phyloP scores from a whole-genome alignment of 23 tunicate genomes.

The Ascidia mentula region DNA sequence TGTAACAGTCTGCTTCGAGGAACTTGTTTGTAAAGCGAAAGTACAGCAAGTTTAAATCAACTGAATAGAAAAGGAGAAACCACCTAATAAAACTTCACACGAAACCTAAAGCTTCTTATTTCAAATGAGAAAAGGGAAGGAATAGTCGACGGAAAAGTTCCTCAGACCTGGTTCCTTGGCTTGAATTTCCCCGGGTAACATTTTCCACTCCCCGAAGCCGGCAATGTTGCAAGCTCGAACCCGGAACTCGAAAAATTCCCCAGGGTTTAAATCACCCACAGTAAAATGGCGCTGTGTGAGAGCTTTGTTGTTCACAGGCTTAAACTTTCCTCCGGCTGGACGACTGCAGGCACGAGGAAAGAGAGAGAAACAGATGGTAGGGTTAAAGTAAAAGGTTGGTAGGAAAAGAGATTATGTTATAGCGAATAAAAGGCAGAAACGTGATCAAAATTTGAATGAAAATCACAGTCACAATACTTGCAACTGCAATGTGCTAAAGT shows the following conservation, averaged over 20 bases:
- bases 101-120: too few relatives aligned
- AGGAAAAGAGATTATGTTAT: not conserved
- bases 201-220: slow-evolving; percentile 92
- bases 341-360: slow-evolving; percentile 32
- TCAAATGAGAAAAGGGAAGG: too few relatives aligned
- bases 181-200: slow-evolving; percentile 63
- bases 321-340: slow-evolving; percentile 75
- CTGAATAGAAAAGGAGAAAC: not conserved
- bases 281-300: slow-evolving; percentile 84
- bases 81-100: too few relatives aligned
- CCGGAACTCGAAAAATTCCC: slow-evolving; percentile 65
- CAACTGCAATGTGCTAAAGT: too few relatives aligned
- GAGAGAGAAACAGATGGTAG: too few relatives aligned
- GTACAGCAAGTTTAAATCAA: not conserved
- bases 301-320: slow-evolving; percentile 94
- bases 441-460: too few relatives aligned
- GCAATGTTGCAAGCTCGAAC: slow-evolving; percentile 86
- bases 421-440: not conserved
- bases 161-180: slow-evolving; percentile 74
- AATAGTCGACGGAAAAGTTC: not conserved
- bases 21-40: too few relatives aligned
- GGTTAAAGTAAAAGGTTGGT: not conserved
- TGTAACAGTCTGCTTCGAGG: too few relatives aligned
- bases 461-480: too few relatives aligned
- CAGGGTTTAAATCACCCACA: slow-evolving; percentile 63